These are phyloP conservation scores for Lymantria monacha DNA, from an alignment of 2,888 invertebrate genomes.

Conservation along the genomic window DNA sequence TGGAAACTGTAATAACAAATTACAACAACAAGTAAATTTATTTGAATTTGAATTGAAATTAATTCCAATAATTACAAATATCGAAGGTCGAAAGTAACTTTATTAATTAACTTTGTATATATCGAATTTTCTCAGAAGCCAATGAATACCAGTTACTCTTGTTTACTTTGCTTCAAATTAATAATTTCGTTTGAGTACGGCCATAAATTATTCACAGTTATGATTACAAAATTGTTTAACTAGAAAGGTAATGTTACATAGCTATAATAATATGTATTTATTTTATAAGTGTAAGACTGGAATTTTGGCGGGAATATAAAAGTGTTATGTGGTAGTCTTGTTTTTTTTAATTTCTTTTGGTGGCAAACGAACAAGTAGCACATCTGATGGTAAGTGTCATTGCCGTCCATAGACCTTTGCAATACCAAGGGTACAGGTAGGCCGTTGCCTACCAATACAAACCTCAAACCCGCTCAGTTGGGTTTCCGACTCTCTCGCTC, in stretches of 20 bases:
- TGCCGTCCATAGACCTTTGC: no score
- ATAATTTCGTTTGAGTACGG: constrained; percentile 2
- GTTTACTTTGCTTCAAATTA: neutral
- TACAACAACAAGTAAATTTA: no score
- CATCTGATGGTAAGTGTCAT: no score
- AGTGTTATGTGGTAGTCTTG: no score
- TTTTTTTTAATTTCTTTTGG: no score
- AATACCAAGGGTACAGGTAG: no score
- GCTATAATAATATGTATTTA: neutral
- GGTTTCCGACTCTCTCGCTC: no score
- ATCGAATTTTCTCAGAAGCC: constrained; percentile 3
- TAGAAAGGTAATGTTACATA: neutral
- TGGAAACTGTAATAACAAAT: neutral
- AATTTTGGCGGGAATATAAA: no score
- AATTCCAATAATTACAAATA: neutral
- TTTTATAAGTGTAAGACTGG: no score
- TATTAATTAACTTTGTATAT: neutral
- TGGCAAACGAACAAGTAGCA: no score
- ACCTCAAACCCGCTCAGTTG: no score
- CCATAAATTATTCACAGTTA: neutral
- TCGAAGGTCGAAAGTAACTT: constrained; percentile 1
- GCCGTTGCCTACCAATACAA: no score
- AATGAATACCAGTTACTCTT: neutral
- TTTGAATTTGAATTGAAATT: neutral
- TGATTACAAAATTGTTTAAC: neutral